Conservation (phyloP, 1,140 invertebrate genomes). For the Meteorus sp. region DNA sequence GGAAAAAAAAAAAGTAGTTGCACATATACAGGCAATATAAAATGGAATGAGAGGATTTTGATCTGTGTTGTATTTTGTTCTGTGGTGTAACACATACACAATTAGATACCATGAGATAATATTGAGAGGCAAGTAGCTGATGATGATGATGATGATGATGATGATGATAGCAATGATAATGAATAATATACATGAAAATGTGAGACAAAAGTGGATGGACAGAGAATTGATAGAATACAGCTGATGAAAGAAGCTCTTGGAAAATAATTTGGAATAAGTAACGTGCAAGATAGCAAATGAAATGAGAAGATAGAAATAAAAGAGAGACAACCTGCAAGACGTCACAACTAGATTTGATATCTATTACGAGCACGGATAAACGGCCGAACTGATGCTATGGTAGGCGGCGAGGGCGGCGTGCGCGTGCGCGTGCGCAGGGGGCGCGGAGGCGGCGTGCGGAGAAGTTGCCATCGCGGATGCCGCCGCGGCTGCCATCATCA, state of each 20-base stretch:
- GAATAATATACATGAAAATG: not conserved
- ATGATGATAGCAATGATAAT: not conserved
- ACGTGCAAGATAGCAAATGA: not conserved
- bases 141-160: not conserved
- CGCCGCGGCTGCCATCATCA: constrained; percentile 59
- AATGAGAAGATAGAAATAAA: constrained; percentile 16
- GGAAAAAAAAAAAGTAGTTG: too few species aligned
- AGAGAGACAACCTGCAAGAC: constrained; percentile 17
- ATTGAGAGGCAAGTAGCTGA: too few species aligned
- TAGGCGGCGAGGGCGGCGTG: constrained; percentile 60
- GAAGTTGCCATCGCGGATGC: constrained; percentile 58
- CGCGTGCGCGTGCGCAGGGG: constrained; percentile 55
- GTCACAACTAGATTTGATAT: constrained; percentile 11
- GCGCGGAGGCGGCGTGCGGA: constrained; percentile 57
- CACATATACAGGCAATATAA: too few species aligned
- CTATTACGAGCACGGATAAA: constrained; percentile 61
- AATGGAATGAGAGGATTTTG: too few species aligned
- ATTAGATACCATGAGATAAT: too few species aligned
- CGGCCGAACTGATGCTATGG: constrained; percentile 56
- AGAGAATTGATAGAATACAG: not conserved
- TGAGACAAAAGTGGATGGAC: not conserved
- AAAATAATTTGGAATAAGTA: too few species aligned
- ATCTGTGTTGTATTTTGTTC: too few species aligned
- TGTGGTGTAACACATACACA: too few species aligned
- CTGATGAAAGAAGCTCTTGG: not conserved